Evolutionary conservation across 2,113 vertebrate species (phyloP), one percentile per base, ranked within the genome.

Genomic region (Felis catus): DNA sequence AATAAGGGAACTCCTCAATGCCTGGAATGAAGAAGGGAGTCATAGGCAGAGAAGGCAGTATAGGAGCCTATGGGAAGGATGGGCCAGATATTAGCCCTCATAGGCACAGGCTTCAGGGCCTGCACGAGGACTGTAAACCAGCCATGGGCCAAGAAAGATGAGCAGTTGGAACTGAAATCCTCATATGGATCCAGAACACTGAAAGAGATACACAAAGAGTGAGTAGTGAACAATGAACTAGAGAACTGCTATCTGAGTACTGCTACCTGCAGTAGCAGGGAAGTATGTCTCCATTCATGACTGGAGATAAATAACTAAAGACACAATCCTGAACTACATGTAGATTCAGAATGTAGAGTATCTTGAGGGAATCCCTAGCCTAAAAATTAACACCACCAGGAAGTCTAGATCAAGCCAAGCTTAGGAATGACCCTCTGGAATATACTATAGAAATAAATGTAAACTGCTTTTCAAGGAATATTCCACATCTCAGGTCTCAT

Each of bases 41-140:
- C 7, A 27, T 8, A 65, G 27, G 33, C 12, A 97, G 55, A 81
- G 36, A 48, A 65, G n/a, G 14, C 13, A 76, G 5, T 41, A 11
- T 2, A 76, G 76, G 36, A 39, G 51, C 5, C 33, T 15, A 1
- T 1, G 19, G 29, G 16, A 12, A 84, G 11, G 0, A 13, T 68
- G 53, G 7, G 5, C 7, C 11, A 61, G 41, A 9, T 3, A 1
- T 1, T n/a, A 18, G 3, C 15, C 18, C 7, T 79, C 7, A 0
- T 1, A 3, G 18, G 11, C 45, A 71, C 2, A 91, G 31, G 7
- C 5, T 45, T 74, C 21, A 29, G 4, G n/a, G 18, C 2, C 48
- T 84, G 15, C 4, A 2, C 39, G 79, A 31, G 10, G 53, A 18
- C 53, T 74, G 7, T 13, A 39, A 70, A 23, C 25, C 27, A 48